A percentile compares a stretch with the other conserved stretches of the same genome.
These are phyloP conservation scores for Hydropotes inermis DNA, from an alignment of 2,113 vertebrate genomes.

Conservation along the genomic window DNA sequence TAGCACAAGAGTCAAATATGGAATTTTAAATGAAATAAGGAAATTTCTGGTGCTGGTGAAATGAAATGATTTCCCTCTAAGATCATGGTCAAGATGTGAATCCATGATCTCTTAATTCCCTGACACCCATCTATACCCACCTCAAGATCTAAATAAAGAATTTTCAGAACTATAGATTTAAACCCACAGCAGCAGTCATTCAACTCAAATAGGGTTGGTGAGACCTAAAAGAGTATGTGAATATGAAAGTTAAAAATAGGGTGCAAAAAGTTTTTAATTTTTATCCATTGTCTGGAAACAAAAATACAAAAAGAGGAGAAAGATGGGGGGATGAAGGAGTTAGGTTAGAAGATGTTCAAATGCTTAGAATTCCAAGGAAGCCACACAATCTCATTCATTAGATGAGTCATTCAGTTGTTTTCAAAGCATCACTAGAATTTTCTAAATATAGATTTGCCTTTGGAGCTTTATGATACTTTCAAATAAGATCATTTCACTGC, in stretches of 20 bases:
- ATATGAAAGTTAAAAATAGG: neutral
- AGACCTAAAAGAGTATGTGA: neutral
- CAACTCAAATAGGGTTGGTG: neutral
- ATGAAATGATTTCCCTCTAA: neutral
- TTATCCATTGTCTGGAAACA: neutral
- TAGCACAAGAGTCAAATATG: neutral
- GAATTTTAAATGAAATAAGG: neutral
- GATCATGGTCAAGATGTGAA: neutral
- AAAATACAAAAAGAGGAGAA: neutral
- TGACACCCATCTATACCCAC: neutral
- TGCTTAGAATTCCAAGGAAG: neutral
- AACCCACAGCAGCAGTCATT: neutral
- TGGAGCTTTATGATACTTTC: neutral
- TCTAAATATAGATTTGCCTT: slow-evolving; percentile 18
- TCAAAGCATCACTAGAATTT: slow-evolving; percentile 19
- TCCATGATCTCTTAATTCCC: neutral
- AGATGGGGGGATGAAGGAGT: neutral
- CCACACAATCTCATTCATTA: neutral
- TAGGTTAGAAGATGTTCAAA: neutral
- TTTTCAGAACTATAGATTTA: neutral
- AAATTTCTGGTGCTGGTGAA: neutral
- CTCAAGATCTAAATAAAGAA: neutral
- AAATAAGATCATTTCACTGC: neutral
- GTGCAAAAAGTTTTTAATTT: neutral
- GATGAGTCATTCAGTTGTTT: neutral